Percentiles rank a stretch among this genome's conserved stretches.
Evolutionary conservation across 2,888 invertebrate species (phyloP).

Genomic region (Yponomeuta plumbellus): DNA sequence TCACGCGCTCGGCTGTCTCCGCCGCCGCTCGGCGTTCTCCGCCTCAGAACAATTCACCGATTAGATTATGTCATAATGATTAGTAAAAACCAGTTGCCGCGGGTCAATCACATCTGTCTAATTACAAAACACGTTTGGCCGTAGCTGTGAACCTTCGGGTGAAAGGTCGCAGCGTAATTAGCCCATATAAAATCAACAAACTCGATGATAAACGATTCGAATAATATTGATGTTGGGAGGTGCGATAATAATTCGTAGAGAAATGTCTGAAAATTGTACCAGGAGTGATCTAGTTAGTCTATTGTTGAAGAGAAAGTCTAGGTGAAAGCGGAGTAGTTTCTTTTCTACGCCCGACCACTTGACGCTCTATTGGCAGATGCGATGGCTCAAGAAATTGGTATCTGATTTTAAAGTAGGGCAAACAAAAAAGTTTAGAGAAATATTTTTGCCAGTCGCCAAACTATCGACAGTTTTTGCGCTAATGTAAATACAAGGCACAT

Average conservation of each 20-base stretch:
- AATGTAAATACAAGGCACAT: too few species aligned
- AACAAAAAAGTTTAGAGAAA: too few species aligned
- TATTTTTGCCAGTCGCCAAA: too few species aligned
- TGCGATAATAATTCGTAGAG: not conserved
- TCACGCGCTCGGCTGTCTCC: slow-evolving; percentile 57
- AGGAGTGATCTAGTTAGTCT: not conserved
- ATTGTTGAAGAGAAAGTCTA: slow-evolving; percentile 13
- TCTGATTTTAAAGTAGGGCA: too few species aligned
- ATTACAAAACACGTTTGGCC: slow-evolving; percentile 4
- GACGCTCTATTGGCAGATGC: slow-evolving; percentile 17
- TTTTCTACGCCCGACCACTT: slow-evolving; percentile 11
- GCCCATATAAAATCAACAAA: not conserved
- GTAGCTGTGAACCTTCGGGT: slow-evolving; percentile 4
- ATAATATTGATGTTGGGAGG: not conserved
- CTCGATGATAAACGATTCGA: not conserved
- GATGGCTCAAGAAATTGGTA: too few species aligned
- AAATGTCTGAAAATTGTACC: not conserved
- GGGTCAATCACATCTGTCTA: slow-evolving; percentile 56
- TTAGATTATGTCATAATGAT: slow-evolving; percentile 61
- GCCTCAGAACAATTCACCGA: slow-evolving; percentile 38
- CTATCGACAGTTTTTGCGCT: too few species aligned
- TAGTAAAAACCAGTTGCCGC: slow-evolving; percentile 59
- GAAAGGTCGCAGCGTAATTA: slow-evolving; percentile 1
- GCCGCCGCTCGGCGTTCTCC: slow-evolving; percentile 40
- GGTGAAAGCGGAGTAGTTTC: slow-evolving; percentile 14